Conservation (phyloP, 2,797 vertebrate genomes). For the Dromococcyx pavoninus region DNA sequence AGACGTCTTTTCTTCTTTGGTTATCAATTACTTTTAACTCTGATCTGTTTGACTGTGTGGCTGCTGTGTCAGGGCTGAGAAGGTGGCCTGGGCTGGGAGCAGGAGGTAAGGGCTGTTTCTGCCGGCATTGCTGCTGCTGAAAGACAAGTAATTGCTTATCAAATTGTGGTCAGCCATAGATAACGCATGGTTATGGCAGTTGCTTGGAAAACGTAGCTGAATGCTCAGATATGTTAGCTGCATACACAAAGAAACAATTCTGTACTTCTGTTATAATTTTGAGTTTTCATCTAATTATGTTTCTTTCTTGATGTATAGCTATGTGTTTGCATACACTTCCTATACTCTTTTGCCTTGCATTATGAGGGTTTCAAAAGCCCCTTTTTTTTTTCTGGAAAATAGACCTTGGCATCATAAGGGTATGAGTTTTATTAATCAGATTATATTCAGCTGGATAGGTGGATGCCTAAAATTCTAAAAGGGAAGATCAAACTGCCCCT, state of each 20-base stretch:
- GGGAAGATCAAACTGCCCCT: background rate
- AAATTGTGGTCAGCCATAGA: background rate
- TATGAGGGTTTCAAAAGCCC: background rate
- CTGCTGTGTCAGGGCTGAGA: background rate
- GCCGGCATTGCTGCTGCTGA: background rate
- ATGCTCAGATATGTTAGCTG: background rate
- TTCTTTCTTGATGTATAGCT: background rate
- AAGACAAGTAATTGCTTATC: background rate
- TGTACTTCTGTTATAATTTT: background rate
- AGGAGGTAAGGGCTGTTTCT: slow-evolving; percentile 35
- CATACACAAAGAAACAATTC: fast-evolving
- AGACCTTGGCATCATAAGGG: background rate
- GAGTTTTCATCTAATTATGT: background rate
- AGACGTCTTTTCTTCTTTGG: background rate
- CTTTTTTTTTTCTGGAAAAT: background rate
- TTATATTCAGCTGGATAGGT: background rate
- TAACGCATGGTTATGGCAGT: background rate
- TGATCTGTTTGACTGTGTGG: background rate
- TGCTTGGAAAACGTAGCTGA: background rate
- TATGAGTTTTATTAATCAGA: background rate
- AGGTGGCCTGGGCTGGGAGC: background rate
- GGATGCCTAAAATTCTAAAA: background rate
- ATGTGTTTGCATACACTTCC: background rate
- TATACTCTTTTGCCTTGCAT: background rate
- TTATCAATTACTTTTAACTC: background rate